phyloP scores from a whole-genome alignment of 1,140 invertebrate species.

The Neotoxoptera formosana region DNA sequence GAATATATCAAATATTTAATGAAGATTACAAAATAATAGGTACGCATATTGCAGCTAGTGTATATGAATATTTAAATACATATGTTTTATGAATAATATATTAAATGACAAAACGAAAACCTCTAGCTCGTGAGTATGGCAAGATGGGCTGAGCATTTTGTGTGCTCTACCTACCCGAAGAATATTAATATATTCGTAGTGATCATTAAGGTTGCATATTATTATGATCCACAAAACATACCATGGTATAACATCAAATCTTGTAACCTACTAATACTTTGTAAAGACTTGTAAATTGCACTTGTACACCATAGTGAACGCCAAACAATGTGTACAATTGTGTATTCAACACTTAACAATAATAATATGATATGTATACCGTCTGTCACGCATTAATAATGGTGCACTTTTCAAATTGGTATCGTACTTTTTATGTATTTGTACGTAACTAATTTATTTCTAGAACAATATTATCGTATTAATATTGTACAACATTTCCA shows the following conservation, averaged over 20 bases:
- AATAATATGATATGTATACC: background rate
- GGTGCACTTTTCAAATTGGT: background rate
- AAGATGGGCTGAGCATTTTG: background rate
- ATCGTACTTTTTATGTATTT: background rate
- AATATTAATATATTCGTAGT: background rate
- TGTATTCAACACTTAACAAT: background rate
- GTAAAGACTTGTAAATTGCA: background rate
- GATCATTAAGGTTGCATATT: background rate
- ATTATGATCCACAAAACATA: background rate
- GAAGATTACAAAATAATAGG: too few relatives aligned
- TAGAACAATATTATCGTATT: background rate
- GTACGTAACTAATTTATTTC: background rate
- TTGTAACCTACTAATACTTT: background rate
- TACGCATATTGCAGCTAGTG: too few relatives aligned
- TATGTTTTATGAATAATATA: too few relatives aligned
- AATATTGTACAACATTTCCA: background rate
- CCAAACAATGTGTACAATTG: background rate
- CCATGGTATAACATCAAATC: background rate
- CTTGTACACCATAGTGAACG: background rate
- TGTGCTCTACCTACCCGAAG: background rate
- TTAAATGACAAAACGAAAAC: background rate
- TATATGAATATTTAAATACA: too few relatives aligned
- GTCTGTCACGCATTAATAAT: background rate
- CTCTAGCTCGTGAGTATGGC: background rate
- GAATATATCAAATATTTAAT: too few relatives aligned